Conservation (phyloP, 1,140 invertebrate species). For the Galleria mellonella region DNA sequence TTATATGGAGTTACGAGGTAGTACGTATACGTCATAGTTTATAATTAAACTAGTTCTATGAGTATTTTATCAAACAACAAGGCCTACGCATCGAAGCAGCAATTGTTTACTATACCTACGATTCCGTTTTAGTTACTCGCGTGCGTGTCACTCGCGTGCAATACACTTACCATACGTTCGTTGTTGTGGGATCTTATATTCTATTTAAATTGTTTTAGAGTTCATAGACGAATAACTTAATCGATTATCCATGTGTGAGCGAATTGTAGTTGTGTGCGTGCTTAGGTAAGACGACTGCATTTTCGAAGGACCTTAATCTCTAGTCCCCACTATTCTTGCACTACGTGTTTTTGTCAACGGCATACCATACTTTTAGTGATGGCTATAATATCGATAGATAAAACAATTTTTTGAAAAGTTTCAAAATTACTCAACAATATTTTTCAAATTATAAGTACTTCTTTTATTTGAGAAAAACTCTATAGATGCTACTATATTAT, state of each 20-base stretch:
- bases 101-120: slow-evolving; percentile 65
- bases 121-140: slow-evolving; percentile 52
- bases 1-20: too few relatives aligned
- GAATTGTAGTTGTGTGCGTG: slow-evolving; percentile 48
- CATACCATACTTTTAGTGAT: slow-evolving; percentile 56
- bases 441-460: too few relatives aligned
- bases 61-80: slow-evolving; percentile 45
- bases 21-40: neutral
- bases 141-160: slow-evolving; percentile 33
- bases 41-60: slow-evolving; percentile 10
- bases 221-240: slow-evolving; percentile 13
- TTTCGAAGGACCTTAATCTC: slow-evolving; percentile 62
- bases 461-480: too few relatives aligned
- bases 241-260: slow-evolving; percentile 32
- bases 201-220: slow-evolving; percentile 20
- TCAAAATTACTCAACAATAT: too few relatives aligned
- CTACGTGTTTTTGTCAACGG: slow-evolving; percentile 63
- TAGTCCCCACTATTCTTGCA: slow-evolving; percentile 44
- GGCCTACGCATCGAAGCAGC: slow-evolving; percentile 45
- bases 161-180: slow-evolving; percentile 4
- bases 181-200: slow-evolving; percentile 6
- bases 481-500: too few relatives aligned
- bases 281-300: slow-evolving; percentile 57
- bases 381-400: neutral
- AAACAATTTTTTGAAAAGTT: too few relatives aligned